Evolutionary conservation across 2,888 invertebrate genomes (phyloP), one percentile per base, ranked within the genome.

Genomic region (Nymphalis c-album): DNA sequence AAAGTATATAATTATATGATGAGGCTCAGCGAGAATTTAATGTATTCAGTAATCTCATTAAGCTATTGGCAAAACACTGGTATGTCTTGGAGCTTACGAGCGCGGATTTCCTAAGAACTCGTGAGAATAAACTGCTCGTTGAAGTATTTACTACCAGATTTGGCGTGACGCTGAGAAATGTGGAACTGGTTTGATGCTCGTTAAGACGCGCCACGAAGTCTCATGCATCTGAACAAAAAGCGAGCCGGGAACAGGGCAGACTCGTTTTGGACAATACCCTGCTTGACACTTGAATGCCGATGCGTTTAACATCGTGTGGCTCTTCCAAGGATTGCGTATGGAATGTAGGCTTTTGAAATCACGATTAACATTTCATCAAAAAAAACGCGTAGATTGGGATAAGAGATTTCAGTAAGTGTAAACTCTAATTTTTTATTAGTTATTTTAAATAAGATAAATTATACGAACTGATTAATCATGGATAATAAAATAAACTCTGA

Each of bases 171-270:
- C 80, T 82, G 80, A 83, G 84, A 86, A 82, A 86, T 82, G 84
- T 85, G 78, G 85, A 88, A 90, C 91, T 84, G 86, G 91, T 89
- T 90, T 85, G 81, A 82, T 82, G 85, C 84, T 89, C 84, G 90
- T 88, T 89, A 88, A 81, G 85, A 84, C 85, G 86, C 88, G 88
- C 86, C 89, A 80, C 80, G 77, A 83, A 85, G 88, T 90, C 91
- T 90, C 89, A 87, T 85, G 87, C 86, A 84, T 81, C 78, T 77
- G 82, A 81, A 88, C 85, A 91, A 91, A 90, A 90, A 88, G 82
- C 81, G 71, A 77, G 78, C 74, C 77, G 80, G 82, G 83, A 83
- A 80, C 82, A 80, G 78, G 82, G 81, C 78, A 75, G 82, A 86
- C 88, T 82, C 78, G 88, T 86, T 89, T 85, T 83, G 86, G 85